Base-by-base conservation (phyloP, 2,888 invertebrate species). In the Nysson spinosus region DNA sequence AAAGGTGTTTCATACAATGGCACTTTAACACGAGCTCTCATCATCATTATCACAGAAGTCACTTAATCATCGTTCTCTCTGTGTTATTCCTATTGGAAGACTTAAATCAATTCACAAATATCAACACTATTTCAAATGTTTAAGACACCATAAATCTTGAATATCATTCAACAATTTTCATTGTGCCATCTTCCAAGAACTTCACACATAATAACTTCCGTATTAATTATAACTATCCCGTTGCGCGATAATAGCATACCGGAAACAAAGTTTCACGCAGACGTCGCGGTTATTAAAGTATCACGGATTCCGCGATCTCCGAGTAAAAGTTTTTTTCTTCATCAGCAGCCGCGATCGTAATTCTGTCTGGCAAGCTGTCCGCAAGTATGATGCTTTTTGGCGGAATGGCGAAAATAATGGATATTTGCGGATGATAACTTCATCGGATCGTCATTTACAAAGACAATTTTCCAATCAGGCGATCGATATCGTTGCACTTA, bases 261-360 rank as follows among this genome's bases (percentile, higher is more conserved):
- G n/a, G 9, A 14, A 9, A 28, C 4, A 1, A 12, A 20, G n/a
- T 35, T 43, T 28, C 14, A 9, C 12, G 19, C 17, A 37, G 24
- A 34, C 28, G 30, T 43, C 30, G 28, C 20, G 55, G 30, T 35
- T 12, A 37, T 46, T 19, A 35, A 28, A 19, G 11, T 30, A 16
- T 28, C 12, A 12, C 12, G 22, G 34, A 2, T 9, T 11, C n/a
- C 16, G 5, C 22, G 24, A 26, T n/a, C 11, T 1, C 3, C 9
- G 19, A 43, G 39, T 20, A 20, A 50, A n/a, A 35, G 9, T 5
- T 9, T 12, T 12, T 28, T 20, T 16, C 46, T 49, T 49, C n/a
- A n/a, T 49, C 49, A 43, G 42, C 42, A n/a, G 14, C n/a, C 35
- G 49, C 26, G 49, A 56, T 49, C 43, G 17, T 32, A 32, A 60